These are phyloP conservation scores for Osmerus mordax DNA, from an alignment of 2,113 vertebrate genomes.

Conservation along the genomic window DNA sequence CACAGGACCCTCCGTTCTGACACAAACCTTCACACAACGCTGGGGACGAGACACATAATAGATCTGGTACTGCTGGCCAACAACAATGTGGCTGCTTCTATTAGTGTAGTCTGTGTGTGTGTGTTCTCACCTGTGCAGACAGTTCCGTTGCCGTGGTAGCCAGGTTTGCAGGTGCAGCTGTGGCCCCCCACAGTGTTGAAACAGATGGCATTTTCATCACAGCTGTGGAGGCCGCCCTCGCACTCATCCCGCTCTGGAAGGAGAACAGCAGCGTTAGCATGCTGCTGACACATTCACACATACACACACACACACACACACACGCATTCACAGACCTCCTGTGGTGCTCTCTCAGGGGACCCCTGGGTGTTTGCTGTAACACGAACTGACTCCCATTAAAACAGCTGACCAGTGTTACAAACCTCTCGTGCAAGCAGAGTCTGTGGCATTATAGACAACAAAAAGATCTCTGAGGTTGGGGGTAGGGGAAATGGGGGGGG, in stretches of 20 bases:
- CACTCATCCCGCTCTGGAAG: constrained; percentile 75
- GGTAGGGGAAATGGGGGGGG: too few relatives aligned
- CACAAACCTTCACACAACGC: constrained; percentile 83
- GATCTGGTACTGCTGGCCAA: not conserved
- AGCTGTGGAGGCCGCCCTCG: constrained; percentile 66
- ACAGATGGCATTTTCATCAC: constrained; percentile 78
- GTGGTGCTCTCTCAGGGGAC: too few relatives aligned
- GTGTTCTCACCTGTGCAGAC: constrained; percentile 72
- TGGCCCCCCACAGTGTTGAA: constrained; percentile 78
- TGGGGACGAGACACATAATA: constrained; percentile 35
- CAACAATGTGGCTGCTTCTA: not conserved
- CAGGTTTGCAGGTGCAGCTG: constrained; percentile 79
- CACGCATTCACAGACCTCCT: not conserved
- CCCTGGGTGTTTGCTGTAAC: too few relatives aligned
- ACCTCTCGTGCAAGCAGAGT: too few relatives aligned
- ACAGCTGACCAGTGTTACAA: too few relatives aligned
- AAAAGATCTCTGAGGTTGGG: too few relatives aligned
- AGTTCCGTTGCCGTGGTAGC: constrained; percentile 80
- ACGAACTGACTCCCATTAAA: too few relatives aligned
- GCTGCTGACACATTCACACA: not conserved
- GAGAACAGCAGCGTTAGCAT: not conserved
- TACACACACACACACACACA: constrained; percentile 1
- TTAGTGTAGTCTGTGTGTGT: not conserved
- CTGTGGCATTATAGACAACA: too few relatives aligned
- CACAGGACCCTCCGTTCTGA: constrained; percentile 82